A percentile compares a stretch with the other conserved stretches of the same genome.
phyloP scores from a whole-genome alignment of 64 coral and sea anemone species.

The Actinia tenebrosa region DNA sequence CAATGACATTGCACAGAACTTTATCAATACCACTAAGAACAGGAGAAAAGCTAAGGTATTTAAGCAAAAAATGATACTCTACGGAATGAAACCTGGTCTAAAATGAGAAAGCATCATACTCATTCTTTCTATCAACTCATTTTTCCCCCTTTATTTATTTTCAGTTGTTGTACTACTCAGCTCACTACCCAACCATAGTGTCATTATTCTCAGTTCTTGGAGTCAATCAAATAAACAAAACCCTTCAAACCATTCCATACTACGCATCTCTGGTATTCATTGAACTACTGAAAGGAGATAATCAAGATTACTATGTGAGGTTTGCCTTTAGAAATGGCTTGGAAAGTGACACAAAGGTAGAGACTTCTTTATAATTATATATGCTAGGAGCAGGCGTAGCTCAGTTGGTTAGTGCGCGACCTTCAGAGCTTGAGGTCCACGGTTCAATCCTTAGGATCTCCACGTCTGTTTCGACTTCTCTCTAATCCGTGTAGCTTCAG shows the following conservation, averaged over 20 bases:
- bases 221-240: constrained; percentile 39
- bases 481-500: too few species aligned
- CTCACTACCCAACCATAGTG: constrained; percentile 68
- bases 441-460: too few species aligned
- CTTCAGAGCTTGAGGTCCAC: too few species aligned
- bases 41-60: constrained; percentile 8
- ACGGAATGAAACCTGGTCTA: too few species aligned
- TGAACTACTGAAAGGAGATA: constrained; percentile 35
- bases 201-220: constrained; percentile 69
- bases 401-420: too few species aligned
- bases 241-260: constrained; percentile 56
- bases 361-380: too few species aligned
- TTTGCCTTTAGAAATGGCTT: constrained; percentile 70
- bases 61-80: too few species aligned
- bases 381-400: too few species aligned
- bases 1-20: constrained; percentile 53
- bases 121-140: too few species aligned
- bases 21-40: constrained; percentile 13
- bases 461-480: too few species aligned
- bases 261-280: constrained; percentile 63
- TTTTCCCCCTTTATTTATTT: background rate
- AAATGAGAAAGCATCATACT: too few species aligned
- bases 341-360: constrained; percentile 30
- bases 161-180: constrained; percentile 75
- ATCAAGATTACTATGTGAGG: constrained; percentile 11